Conservation (phyloP, 2,797 vertebrate genomes). For the Mycteria americana region DNA sequence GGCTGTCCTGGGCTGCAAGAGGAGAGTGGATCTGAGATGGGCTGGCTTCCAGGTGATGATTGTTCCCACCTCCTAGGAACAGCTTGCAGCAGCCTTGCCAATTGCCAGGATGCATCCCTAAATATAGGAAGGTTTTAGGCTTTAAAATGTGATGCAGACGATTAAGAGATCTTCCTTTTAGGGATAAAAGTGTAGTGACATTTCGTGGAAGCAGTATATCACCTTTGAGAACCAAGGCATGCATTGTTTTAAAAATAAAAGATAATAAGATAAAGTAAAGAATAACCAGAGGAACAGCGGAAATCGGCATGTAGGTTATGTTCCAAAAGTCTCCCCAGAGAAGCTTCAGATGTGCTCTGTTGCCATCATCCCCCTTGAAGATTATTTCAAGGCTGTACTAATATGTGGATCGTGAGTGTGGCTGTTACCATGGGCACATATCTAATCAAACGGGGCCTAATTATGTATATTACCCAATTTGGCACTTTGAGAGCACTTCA, state of each 20-base stretch:
- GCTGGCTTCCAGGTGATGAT: constrained; percentile 19
- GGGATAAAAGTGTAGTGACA: not conserved
- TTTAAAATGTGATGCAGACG: not conserved
- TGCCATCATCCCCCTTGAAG: not conserved
- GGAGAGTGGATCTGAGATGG: not conserved
- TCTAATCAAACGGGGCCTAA: constrained; percentile 47
- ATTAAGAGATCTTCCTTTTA: constrained; percentile 32
- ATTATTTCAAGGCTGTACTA: constrained; percentile 21
- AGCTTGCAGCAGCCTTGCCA: constrained; percentile 35
- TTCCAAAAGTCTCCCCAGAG: not conserved
- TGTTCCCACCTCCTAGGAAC: not conserved
- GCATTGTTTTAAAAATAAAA: constrained; percentile 2
- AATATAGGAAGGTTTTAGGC: constrained; percentile 23
- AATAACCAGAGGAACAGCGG: not conserved
- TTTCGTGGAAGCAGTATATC: not conserved
- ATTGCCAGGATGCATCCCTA: not conserved
- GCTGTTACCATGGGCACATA: constrained; percentile 50
- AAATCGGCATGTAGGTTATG: not conserved
- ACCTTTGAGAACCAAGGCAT: not conserved
- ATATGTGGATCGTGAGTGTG: not conserved
- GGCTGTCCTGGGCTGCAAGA: not conserved
- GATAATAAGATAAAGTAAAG: not conserved
- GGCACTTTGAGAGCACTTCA: constrained; percentile 33
- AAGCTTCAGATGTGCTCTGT: not conserved
- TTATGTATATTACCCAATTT: constrained; percentile 51